Conservation (phyloP, 2,888 invertebrate species). For the Sarcophaga subvicina region DNA sequence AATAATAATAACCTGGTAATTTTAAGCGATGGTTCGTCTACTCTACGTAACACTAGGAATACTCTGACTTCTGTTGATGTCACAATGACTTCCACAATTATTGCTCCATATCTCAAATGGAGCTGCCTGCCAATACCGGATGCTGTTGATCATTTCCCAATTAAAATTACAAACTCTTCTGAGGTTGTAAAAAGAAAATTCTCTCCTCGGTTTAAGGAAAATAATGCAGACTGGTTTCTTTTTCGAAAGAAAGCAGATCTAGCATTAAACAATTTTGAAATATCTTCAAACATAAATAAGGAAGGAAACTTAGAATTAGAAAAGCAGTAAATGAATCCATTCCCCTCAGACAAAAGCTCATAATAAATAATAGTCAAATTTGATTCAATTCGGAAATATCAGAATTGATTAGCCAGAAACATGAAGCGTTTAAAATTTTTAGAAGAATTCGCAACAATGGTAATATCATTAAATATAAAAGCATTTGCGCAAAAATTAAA, state of each 20-base stretch:
- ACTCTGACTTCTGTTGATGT: conserved; percentile 20
- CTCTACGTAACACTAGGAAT: background rate
- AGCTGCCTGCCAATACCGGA: conserved; percentile 11
- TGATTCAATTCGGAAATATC: background rate
- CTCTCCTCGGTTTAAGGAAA: background rate
- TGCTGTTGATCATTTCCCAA: conserved; percentile 26
- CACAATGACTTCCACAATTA: background rate
- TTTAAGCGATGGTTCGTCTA: conserved; percentile 17
- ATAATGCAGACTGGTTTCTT: conserved; percentile 5
- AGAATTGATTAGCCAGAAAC: background rate
- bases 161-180: conserved; percentile 15
- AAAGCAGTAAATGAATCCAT: no score
- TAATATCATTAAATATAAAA: background rate
- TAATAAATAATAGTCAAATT: background rate
- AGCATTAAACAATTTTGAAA: no score
- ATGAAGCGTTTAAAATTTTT: background rate
- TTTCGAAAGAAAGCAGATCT: background rate
- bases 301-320: no score
- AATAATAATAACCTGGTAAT: conserved; percentile 2
- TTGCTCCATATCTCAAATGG: background rate
- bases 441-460: background rate
- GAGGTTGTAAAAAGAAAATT: background rate
- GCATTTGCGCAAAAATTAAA: no score
- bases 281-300: no score
- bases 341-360: background rate